These are phyloP conservation scores for Elephas maximus DNA, from an alignment of 2,113 vertebrate species.

Conservation along the genomic window DNA sequence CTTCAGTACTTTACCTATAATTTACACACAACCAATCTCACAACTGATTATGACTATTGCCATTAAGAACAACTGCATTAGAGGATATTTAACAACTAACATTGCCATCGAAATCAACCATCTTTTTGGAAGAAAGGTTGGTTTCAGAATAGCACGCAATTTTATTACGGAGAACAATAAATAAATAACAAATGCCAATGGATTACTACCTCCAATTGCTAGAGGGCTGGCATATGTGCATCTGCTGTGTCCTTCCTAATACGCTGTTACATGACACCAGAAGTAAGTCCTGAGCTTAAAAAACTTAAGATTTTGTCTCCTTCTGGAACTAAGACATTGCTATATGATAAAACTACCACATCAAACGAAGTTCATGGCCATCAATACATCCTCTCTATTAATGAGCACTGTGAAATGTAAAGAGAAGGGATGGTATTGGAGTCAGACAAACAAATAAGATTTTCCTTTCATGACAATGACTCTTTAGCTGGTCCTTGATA, in stretches of 20 bases:
- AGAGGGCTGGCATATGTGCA: not conserved
- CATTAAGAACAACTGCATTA: not conserved
- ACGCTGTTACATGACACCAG: not conserved
- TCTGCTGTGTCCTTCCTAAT: not conserved
- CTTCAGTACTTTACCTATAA: slow-evolving; percentile 1
- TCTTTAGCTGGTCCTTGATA: not conserved
- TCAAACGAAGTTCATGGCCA: not conserved
- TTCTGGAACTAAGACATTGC: slow-evolving; percentile 15
- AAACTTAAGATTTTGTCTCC: not conserved
- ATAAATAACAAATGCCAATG: not conserved
- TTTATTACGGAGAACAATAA: not conserved
- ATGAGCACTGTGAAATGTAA: not conserved
- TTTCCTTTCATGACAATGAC: not conserved
- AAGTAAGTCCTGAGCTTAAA: not conserved
- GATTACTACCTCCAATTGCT: not conserved
- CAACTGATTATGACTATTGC: not conserved
- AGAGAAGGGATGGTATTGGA: not conserved
- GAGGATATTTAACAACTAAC: not conserved
- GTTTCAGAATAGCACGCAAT: not conserved
- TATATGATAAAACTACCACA: not conserved
- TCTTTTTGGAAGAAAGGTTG: not conserved
- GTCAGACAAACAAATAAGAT: not conserved
- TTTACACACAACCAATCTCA: not conserved
- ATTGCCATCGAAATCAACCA: not conserved
- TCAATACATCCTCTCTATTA: not conserved